These are phyloP conservation scores for Emydura subglobosa DNA, from an alignment of 2,113 vertebrate species.

Conservation along the genomic window DNA sequence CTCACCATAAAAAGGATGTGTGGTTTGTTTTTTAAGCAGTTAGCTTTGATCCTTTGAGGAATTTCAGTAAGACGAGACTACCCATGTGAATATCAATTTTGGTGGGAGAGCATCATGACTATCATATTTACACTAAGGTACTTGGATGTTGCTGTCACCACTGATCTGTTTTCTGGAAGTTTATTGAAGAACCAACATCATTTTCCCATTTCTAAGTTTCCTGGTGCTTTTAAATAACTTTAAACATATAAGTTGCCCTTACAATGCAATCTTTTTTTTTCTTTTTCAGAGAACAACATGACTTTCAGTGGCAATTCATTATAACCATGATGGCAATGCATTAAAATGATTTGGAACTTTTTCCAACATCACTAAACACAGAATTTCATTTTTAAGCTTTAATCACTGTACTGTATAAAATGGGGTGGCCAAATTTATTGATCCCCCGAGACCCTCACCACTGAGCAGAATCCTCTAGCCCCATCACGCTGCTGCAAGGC, in stretches of 20 bases:
- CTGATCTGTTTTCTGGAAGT: neutral
- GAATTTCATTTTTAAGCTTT: neutral
- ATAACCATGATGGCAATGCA: neutral
- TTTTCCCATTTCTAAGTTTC: neutral
- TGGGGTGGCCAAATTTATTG: too few species aligned
- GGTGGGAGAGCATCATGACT: rapidly evolving
- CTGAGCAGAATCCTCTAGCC: too few species aligned
- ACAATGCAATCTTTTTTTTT: rapidly evolving
- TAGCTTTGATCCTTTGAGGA: neutral
- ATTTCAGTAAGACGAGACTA: neutral
- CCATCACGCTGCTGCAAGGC: too few species aligned
- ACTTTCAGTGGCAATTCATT: neutral
- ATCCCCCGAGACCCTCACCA: too few species aligned
- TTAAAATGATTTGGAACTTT: neutral
- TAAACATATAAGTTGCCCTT: neutral
- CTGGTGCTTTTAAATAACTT: neutral
- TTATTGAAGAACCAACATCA: neutral
- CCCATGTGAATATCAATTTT: rapidly evolving
- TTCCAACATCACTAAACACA: rapidly evolving
- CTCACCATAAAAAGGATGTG: rapidly evolving
- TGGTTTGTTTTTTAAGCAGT: neutral
- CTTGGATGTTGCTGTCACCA: rapidly evolving
- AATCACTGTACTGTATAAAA: neutral
- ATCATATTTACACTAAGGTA: neutral
- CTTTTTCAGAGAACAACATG: neutral